Percentiles rank a stretch among this genome's conserved stretches.
These are phyloP conservation scores for Pan paniscus DNA, from an alignment of 2,113 vertebrate genomes.

Conservation along the genomic window DNA sequence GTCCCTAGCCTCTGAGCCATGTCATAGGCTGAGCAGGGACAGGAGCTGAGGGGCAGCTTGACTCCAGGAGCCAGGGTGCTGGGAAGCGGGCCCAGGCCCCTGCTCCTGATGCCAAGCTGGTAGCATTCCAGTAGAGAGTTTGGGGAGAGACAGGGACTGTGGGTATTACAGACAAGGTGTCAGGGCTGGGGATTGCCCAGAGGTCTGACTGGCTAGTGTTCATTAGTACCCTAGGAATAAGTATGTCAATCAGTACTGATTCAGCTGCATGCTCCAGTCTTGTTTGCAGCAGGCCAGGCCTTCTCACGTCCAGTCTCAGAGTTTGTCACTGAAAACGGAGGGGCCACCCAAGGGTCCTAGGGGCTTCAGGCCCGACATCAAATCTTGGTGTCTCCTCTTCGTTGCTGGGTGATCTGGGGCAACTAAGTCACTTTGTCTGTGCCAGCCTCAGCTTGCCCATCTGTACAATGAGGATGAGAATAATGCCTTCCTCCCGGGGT, in stretches of 20 bases:
- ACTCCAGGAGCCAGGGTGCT: not conserved
- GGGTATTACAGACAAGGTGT: not conserved
- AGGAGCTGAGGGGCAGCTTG: not conserved
- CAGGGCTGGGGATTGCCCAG: not conserved
- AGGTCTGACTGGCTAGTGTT: not conserved
- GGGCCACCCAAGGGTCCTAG: not conserved
- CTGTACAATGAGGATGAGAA: constrained; percentile 1
- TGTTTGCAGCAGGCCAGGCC: not conserved
- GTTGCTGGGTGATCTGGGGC: not conserved
- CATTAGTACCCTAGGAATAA: not conserved
- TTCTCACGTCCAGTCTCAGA: not conserved
- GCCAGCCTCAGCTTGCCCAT: not conserved
- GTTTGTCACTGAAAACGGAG: not conserved
- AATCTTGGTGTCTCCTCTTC: not conserved
- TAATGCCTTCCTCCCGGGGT: not conserved
- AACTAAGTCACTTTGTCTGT: constrained; percentile 8
- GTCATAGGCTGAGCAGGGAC: not conserved
- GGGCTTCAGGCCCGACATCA: not conserved
- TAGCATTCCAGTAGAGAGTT: not conserved
- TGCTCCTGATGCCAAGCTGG: not conserved
- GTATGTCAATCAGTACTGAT: not conserved
- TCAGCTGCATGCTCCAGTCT: not conserved
- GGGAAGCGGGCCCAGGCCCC: not conserved
- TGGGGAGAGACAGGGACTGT: not conserved
- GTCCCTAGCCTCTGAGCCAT: not conserved